Percentiles rank a stretch among this genome's conserved stretches.
phyloP scores from a whole-genome alignment of 2,888 invertebrate species.

The Hololepta plana region DNA sequence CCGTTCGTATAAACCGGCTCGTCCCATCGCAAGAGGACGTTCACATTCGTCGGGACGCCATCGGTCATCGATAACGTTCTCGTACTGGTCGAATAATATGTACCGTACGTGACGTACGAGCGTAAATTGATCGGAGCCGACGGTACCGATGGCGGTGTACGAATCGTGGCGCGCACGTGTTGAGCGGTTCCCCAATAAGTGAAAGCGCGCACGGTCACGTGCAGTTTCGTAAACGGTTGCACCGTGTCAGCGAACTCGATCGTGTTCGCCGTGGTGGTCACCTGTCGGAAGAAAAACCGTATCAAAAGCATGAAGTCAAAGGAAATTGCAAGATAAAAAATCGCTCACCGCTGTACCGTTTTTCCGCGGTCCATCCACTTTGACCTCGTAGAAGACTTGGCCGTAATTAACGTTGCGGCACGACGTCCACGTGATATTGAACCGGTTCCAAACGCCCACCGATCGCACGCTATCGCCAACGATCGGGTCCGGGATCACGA shows the following conservation, averaged over 20 bases:
- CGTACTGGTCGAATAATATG: constrained; percentile 21
- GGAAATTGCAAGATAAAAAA: constrained; percentile 4
- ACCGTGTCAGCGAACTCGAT: constrained; percentile 33
- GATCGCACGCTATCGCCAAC: constrained; percentile 46
- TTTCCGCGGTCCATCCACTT: constrained; percentile 39
- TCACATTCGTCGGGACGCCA: constrained; percentile 17
- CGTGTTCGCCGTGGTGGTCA: constrained; percentile 33
- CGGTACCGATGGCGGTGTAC: constrained; percentile 68
- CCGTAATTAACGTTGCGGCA: constrained; percentile 61
- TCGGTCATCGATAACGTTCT: too few relatives aligned
- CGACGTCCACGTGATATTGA: constrained; percentile 71
- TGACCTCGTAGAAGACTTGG: constrained; percentile 66
- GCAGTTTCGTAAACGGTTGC: constrained; percentile 51
- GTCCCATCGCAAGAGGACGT: constrained; percentile 65
- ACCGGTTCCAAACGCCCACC: constrained; percentile 58
- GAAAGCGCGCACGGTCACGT: constrained; percentile 59
- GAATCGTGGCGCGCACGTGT: constrained; percentile 39
- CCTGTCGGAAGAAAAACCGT: too few relatives aligned
- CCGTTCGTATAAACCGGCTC: constrained; percentile 58
- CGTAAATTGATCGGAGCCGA: constrained; percentile 54
- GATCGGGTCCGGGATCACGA: constrained; percentile 59
- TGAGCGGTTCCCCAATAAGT: constrained; percentile 74
- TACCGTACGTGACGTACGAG: constrained; percentile 45
- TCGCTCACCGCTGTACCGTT: constrained; percentile 34
- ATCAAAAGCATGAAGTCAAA: constrained; percentile 10